Base-by-base conservation (phyloP, 2,888 invertebrate species). In the Thera obeliscata region DNA sequence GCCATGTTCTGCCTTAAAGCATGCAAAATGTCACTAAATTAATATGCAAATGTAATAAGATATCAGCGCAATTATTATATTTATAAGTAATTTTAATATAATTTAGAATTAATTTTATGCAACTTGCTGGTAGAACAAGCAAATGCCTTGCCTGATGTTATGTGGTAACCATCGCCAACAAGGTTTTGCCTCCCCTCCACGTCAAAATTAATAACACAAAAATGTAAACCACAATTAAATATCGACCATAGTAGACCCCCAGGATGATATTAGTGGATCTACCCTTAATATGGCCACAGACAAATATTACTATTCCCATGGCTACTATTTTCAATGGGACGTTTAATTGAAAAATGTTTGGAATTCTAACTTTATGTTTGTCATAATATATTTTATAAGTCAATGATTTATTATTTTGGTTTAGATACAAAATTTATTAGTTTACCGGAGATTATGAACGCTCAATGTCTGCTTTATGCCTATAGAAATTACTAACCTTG, bases 301-400 rank as follows among this genome's bases (percentile, higher is more conserved):
- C 56, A 63, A 50, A 57, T 64, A 58, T 66, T 12, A 61, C 46
- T 58, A 54, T 66, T 61, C 66, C 61, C 66, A 66, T 61, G 61
- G 48, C 22, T 60, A 38, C 41, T 2, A 9, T 9, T 38, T 11
- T 60, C 50, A 12, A 50, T 48, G 22, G 3, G 38, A 9, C 7
- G 7, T 64, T 11, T 35, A 57, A 57, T 52, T 54, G 36, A 33
- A 46, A 22, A 52, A 52, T 33, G 8, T 59, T 58, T 49, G 38
- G 49, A 59, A 59, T 50, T 59, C 38, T 36, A 59, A 49, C 46
- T 56, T 43, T 46, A 52, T 56, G 36, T 41, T 61, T 36, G 54
- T 33, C 52, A 41, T 56, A 56, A 36, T 52, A 33, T 33, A 22
- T 22, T 22, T 22, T 33, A 52, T 6, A 33, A 52, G 33, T 9